Base-by-base conservation (phyloP, 2,797 vertebrate species). In the Halcyon leucocephala region DNA sequence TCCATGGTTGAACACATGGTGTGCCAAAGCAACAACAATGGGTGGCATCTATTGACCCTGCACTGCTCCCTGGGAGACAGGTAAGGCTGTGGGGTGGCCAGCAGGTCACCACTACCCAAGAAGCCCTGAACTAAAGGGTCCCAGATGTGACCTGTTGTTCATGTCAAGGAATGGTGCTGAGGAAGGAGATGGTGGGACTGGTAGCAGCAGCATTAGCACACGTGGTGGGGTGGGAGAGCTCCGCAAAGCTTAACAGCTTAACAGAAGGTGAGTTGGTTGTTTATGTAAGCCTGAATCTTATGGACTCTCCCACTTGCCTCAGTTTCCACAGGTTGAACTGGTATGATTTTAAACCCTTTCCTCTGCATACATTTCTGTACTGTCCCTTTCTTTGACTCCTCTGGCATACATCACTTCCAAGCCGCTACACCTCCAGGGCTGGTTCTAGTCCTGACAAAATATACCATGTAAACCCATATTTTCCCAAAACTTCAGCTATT, bases 1-100 rank as follows among this genome's bases (percentile, higher is more conserved):
- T 58, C 33, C 3, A 1, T 7, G 9, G 22, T 7, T 66, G n/a
- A 86, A 49, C 1, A 0, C 0, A 7, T 17, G 13, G 8, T n/a
- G 9, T 58, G 49, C 26, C 74, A 25, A 55, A 86, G 9, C 25
- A 58, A 0, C 12, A 8, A 6, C 52, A 41, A 0, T 3, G 17
- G 2, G 1, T 33, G 20, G 12, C 31, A 29, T 20, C 25, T 76
- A 22, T 54, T 0, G 2, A 61, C 29, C 12, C 16, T 3, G 2
- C 16, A 2, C 22, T 69, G 17, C 29, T 92, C 15, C 22, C 31
- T 52, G 48, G 39, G 20, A 37, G 41, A 13, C 2, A 0, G 2
- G 14, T 17, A 41, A 25, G 54, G 4, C 42, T 69, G 4, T 33
- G 41, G 0, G 1, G 20, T 31, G 51, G 37, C 29, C 80, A 51